A percentile compares a stretch with the other conserved stretches of the same genome.
Evolutionary conservation across 2,888 invertebrate genomes (phyloP).

Genomic region (Panopea generosa): DNA sequence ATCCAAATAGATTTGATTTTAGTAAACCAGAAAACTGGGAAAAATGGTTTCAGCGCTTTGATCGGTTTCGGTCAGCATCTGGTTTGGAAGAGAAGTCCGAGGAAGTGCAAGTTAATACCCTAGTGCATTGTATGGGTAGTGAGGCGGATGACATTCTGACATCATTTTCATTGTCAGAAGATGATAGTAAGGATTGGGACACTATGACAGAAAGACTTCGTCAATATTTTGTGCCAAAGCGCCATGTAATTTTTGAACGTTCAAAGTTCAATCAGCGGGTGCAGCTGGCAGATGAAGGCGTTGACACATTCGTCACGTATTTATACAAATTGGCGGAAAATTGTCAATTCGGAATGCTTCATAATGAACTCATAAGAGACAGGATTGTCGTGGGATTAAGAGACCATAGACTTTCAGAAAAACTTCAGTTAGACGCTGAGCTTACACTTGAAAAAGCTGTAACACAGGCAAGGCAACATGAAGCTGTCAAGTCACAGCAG

Average conservation of each 20-base stretch:
- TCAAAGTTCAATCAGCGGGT: conserved; percentile 44
- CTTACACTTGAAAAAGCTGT: conserved; percentile 33
- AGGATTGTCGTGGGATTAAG: conserved; percentile 55
- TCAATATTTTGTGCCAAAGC: conserved; percentile 17
- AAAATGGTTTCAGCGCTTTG: too few species aligned
- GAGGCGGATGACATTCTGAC: conserved; percentile 29
- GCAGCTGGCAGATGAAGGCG: conserved; percentile 26
- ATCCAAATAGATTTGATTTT: too few species aligned
- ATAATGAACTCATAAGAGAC: conserved; percentile 52
- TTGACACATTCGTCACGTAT: too few species aligned
- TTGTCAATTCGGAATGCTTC: conserved; percentile 42
- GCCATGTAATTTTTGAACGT: conserved; percentile 36
- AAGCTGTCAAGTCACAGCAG: conserved; percentile 23
- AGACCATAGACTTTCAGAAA: too few species aligned
- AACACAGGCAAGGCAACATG: conserved; percentile 20
- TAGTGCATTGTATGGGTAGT: conserved; percentile 28
- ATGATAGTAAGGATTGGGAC: too few species aligned
- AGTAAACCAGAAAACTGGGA: too few species aligned
- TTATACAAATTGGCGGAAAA: conserved; percentile 41
- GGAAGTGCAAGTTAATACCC: conserved; percentile 6
- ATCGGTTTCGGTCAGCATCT: too few species aligned
- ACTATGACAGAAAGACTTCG: conserved; percentile 22
- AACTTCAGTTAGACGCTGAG: conserved; percentile 29
- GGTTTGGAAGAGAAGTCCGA: neutral
- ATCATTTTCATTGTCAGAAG: conserved; percentile 22